These are phyloP conservation scores for Antheraea pernyi DNA, from an alignment of 1,140 invertebrate genomes.

Conservation along the genomic window DNA sequence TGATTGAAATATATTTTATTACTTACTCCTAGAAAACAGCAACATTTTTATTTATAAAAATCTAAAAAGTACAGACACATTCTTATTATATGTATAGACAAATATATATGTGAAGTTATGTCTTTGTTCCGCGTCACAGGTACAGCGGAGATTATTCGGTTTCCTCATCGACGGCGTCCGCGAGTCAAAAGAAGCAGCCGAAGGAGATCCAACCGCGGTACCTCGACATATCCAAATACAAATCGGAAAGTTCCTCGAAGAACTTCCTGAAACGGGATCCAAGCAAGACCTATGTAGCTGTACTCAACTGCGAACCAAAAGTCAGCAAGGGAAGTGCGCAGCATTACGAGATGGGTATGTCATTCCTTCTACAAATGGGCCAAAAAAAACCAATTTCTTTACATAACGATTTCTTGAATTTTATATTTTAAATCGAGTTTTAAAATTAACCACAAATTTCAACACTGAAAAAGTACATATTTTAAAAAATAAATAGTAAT, in stretches of 20 bases:
- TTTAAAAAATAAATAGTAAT: too few relatives aligned
- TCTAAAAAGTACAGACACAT: too few relatives aligned
- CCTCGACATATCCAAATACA: slow-evolving; percentile 81
- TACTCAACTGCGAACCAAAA: slow-evolving; percentile 39
- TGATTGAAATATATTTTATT: too few relatives aligned
- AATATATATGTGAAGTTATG: background rate
- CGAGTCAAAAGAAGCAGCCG: slow-evolving; percentile 40
- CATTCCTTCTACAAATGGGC: too few relatives aligned
- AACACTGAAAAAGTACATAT: too few relatives aligned
- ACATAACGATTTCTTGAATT: too few relatives aligned
- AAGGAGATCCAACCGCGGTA: slow-evolving; percentile 71
- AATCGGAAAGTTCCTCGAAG: slow-evolving; percentile 70
- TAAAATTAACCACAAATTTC: too few relatives aligned
- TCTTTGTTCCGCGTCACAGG: slow-evolving; percentile 29
- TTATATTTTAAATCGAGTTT: too few relatives aligned
- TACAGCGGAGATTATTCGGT: slow-evolving; percentile 76
- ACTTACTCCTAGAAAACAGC: too few relatives aligned
- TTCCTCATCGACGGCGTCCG: slow-evolving; percentile 74
- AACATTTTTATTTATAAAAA: too few relatives aligned
- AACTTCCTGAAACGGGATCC: slow-evolving; percentile 80
- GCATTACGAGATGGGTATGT: slow-evolving; percentile 65
- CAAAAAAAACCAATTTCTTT: too few relatives aligned
- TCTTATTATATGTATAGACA: too few relatives aligned
- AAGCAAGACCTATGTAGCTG: slow-evolving; percentile 79
- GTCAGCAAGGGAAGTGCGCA: slow-evolving; percentile 58